Conservation (phyloP, 2,113 vertebrate genomes). For the Lepus europaeus region DNA sequence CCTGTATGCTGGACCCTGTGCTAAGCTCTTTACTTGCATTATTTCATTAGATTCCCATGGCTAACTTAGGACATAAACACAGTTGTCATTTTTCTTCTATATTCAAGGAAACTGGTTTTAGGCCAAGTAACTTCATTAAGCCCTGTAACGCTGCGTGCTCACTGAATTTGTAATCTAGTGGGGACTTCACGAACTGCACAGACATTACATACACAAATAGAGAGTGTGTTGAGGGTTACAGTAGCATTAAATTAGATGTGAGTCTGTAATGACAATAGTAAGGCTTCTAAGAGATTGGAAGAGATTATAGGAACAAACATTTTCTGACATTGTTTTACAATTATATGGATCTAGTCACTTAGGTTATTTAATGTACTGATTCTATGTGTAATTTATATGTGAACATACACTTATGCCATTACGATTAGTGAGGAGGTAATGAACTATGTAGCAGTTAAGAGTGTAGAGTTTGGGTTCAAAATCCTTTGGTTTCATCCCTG, state of each 20-base stretch:
- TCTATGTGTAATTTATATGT: not conserved
- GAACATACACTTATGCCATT: not conserved
- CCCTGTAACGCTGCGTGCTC: not conserved
- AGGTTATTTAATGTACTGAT: not conserved
- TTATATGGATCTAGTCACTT: not conserved
- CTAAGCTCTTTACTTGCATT: not conserved
- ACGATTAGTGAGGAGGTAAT: not conserved
- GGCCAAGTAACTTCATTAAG: not conserved
- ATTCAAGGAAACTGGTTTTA: not conserved
- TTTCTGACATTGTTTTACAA: conserved; percentile 12
- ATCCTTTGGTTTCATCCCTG: not conserved
- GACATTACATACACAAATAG: not conserved
- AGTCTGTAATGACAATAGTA: not conserved
- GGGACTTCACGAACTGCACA: not conserved
- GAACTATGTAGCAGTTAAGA: not conserved
- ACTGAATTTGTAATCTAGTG: not conserved
- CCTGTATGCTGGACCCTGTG: not conserved
- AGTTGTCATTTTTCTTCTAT: not conserved
- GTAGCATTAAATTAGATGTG: not conserved
- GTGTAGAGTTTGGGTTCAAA: not conserved
- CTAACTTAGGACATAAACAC: not conserved
- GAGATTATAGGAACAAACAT: not conserved
- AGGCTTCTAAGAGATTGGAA: not conserved
- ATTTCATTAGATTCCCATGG: not conserved
- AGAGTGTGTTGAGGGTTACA: not conserved